These are phyloP conservation scores for Drosophila pseudoananassae DNA, from an alignment of 1,140 invertebrate genomes.

Conservation along the genomic window DNA sequence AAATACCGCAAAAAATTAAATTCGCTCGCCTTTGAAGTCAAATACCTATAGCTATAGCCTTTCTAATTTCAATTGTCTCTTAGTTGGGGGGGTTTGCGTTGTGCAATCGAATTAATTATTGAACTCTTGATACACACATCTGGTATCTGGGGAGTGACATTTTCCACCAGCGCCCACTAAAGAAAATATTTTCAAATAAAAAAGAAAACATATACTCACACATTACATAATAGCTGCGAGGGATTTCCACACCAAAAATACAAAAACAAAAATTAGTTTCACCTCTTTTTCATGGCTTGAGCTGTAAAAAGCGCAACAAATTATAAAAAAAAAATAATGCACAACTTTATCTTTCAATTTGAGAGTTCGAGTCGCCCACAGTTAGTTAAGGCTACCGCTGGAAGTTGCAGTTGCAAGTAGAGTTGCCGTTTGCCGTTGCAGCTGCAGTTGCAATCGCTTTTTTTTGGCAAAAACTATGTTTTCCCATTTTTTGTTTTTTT, in stretches of 20 bases:
- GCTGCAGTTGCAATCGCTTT: conserved; percentile 58
- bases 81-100: conserved; percentile 38
- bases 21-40: conserved; percentile 45
- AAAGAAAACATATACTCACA: conserved; percentile 16
- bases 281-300: conserved; percentile 74
- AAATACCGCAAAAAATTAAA: conserved; percentile 43
- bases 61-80: conserved; percentile 80
- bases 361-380: conserved; percentile 53
- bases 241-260: conserved; percentile 46
- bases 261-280: conserved; percentile 72
- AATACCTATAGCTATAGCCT: conserved; percentile 28
- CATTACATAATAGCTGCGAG: conserved; percentile 45
- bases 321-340: conserved; percentile 51
- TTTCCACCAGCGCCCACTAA: conserved; percentile 38
- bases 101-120: conserved; percentile 73
- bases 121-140: conserved; percentile 34
- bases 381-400: conserved; percentile 40
- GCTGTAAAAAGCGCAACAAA: conserved; percentile 75
- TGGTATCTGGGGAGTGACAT: conserved; percentile 37
- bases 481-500: conserved; percentile 49
- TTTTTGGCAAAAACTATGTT: conserved; percentile 36
- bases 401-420: conserved; percentile 31
- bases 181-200: conserved; percentile 14
- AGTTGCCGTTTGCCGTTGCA: conserved; percentile 9
- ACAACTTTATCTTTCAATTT: conserved; percentile 51